Conservation (phyloP, 2,888 invertebrate genomes). For the Coleophora deauratella region DNA sequence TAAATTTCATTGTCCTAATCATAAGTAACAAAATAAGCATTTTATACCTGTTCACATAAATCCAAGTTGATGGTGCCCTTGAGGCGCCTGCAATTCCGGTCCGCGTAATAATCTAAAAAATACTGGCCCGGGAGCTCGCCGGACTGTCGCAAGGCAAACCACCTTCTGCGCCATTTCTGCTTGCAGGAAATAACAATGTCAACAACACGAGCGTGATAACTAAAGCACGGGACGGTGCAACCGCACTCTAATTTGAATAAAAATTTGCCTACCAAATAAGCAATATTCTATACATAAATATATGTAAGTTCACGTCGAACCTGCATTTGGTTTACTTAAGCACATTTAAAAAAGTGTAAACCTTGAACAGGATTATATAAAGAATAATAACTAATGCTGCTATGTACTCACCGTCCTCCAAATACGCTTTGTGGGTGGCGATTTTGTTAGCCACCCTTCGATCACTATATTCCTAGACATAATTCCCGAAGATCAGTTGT, state of each 20-base stretch:
- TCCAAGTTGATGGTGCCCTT: conserved; percentile 95
- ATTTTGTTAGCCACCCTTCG: conserved; percentile 97
- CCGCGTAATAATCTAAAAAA: conserved; percentile 94
- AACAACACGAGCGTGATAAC: too few species aligned
- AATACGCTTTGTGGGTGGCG: conserved; percentile 92
- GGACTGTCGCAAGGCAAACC: conserved; percentile 93
- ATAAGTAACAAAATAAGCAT: too few species aligned
- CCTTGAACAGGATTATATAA: too few species aligned
- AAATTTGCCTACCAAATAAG: neutral
- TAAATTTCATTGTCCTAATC: neutral
- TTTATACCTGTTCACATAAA: conserved; percentile 93
- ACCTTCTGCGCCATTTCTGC: conserved; percentile 96
- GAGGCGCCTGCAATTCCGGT: conserved; percentile 86
- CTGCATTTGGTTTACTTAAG: too few species aligned
- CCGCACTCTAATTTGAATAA: conserved; percentile 1
- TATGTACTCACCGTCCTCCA: conserved; percentile 96
- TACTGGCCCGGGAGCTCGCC: conserved; percentile 96
- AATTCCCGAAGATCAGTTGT: conserved; percentile 15
- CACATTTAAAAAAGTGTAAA: too few species aligned
- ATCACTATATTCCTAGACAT: conserved; percentile 82
- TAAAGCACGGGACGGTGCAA: conserved; percentile 9
- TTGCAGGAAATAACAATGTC: too few species aligned
- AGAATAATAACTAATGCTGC: too few species aligned
- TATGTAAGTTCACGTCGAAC: too few species aligned
- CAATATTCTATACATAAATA: conserved; percentile 44